Base-by-base conservation (phyloP, 2,888 invertebrate genomes). In the Scaptomyza reducta region DNA sequence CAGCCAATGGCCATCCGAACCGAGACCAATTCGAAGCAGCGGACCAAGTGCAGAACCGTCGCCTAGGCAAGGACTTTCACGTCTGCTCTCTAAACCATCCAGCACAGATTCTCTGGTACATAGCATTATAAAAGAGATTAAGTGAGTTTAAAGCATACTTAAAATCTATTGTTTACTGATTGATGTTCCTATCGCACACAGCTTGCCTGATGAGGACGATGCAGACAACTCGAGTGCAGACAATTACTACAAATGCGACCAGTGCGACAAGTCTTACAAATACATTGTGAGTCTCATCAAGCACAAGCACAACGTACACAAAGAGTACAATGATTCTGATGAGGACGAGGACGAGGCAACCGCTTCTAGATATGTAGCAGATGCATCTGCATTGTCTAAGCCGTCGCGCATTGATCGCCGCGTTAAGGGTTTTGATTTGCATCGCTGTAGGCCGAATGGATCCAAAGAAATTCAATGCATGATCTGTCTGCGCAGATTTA, bases 391-490 rank as follows among this genome's bases (percentile, higher is more conserved):
- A 4, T 38, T 41, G 25, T 27, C 77, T 0, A 81, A 76, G n/a
- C 62, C 84, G 0, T 74, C 80, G 2, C 61, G 80, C 13, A 81
- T 81, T 6, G 79, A 85, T 56, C 71, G 81, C 1, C 79, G 81
- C 13, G 76, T 75, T 11, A 67, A 74, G 25, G 41, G 71, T 41
- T 70, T 89, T 5, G 89, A 90, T 31, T 78, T 79, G 22, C 73
- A 90, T 72, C 65, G 89, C 11, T 88, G 90, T 54, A 82, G 85
- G 22, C 91, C 91, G 0, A 89, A 91, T 62, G 91, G 91, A 0
- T 84, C 83, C 22, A 92, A 91, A 62, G 77, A 84, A 25, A 90
- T 91, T 14, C 85, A 90, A 57, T 92, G 92, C 66, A 92, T 91
- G 89, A 90, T 92, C 11, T 92, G 92, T 44, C 66, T 87, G 13